phyloP scores from a whole-genome alignment of 2,113 vertebrate species.

The Amphiprion ocellaris region DNA sequence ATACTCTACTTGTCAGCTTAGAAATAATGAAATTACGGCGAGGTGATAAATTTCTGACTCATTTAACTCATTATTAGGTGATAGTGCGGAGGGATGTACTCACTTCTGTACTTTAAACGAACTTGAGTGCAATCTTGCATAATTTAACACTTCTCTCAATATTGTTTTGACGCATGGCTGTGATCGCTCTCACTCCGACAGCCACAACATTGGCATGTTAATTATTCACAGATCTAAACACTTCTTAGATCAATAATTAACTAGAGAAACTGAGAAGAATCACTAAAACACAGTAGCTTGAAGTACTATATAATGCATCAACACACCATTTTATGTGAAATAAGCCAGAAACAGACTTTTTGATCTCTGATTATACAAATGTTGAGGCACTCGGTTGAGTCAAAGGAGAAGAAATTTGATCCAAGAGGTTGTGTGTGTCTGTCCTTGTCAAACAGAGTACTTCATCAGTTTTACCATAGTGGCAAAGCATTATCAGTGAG shows the following conservation, averaged over 20 bases:
- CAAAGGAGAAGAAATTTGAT: constrained; percentile 14
- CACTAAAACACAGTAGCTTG: constrained; percentile 24
- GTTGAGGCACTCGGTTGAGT: not conserved
- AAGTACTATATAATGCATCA: constrained; percentile 17
- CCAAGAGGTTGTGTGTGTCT: constrained; percentile 2
- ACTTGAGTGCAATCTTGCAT: constrained; percentile 67
- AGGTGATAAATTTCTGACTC: too few species aligned
- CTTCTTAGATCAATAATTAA: constrained; percentile 78
- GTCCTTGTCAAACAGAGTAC: not conserved
- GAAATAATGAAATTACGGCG: too few species aligned
- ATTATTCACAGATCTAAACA: constrained; percentile 78
- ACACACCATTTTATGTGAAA: constrained; percentile 26
- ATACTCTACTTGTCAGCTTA: too few species aligned
- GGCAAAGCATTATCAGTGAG: constrained; percentile 12
- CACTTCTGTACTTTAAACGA: constrained; percentile 43
- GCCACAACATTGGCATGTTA: constrained; percentile 68
- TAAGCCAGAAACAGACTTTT: not conserved
- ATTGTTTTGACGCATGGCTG: constrained; percentile 75
- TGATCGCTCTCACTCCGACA: constrained; percentile 60
- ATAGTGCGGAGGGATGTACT: not conserved
- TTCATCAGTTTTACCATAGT: not conserved
- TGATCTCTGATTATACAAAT: constrained; percentile 28
- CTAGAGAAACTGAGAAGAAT: constrained; percentile 59
- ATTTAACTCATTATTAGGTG: too few species aligned
- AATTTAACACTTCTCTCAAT: constrained; percentile 76